phyloP scores from a whole-genome alignment of 2,113 vertebrate species.

The Caloenas nicobarica region DNA sequence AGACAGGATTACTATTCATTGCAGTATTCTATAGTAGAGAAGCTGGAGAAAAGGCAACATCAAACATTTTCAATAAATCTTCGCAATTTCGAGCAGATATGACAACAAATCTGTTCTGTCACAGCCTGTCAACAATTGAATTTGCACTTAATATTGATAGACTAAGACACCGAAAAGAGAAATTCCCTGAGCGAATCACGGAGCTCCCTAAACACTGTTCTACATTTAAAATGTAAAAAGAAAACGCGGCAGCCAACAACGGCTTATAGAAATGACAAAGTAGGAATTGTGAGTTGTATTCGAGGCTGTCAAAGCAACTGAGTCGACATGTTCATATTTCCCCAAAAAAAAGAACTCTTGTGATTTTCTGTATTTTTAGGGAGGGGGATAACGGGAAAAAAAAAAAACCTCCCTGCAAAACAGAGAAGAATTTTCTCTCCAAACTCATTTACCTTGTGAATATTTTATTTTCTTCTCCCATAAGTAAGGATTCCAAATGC shows the following conservation, averaged over 20 bases:
- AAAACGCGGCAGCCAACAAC: background rate
- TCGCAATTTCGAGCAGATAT: background rate
- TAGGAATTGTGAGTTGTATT: background rate
- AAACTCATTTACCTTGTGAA: too few species aligned
- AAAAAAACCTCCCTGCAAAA: background rate
- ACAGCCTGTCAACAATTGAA: slow-evolving; percentile 41
- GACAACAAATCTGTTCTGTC: slow-evolving; percentile 54
- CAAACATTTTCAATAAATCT: slow-evolving; percentile 43
- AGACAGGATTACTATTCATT: background rate
- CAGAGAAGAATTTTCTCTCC: too few species aligned
- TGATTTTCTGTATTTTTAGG: background rate
- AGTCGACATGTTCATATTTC: accelerated
- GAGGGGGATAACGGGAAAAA: background rate
- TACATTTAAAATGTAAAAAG: background rate
- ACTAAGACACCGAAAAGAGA: slow-evolving; percentile 18
- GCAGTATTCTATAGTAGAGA: background rate
- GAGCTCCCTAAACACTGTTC: background rate
- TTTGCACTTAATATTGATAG: slow-evolving; percentile 48
- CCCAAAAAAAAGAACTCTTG: background rate
- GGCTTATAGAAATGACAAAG: background rate
- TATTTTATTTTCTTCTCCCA: background rate
- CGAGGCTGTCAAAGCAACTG: background rate
- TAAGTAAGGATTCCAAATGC: background rate
- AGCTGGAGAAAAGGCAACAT: background rate
- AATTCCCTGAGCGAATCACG: slow-evolving; percentile 46